These are phyloP conservation scores for Sitophilus oryzae DNA, from an alignment of 1,140 invertebrate species.

Conservation along the genomic window DNA sequence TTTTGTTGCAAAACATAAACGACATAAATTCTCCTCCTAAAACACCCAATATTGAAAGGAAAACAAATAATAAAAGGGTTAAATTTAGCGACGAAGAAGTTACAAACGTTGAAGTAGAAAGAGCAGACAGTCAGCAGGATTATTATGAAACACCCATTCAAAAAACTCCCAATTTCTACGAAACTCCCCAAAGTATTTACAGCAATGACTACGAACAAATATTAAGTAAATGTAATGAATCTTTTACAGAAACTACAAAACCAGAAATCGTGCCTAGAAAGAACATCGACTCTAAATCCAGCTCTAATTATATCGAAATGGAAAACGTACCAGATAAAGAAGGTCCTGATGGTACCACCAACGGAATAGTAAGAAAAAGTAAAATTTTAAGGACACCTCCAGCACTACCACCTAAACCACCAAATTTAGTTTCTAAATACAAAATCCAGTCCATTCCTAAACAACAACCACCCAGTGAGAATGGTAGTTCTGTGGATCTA, in stretches of 20 bases:
- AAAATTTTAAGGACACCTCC: slow-evolving; percentile 59
- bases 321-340: slow-evolving; percentile 34
- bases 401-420: slow-evolving; percentile 63
- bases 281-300: slow-evolving; percentile 14
- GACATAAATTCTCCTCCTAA: slow-evolving; percentile 42
- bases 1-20: slow-evolving; percentile 55
- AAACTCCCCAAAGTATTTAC: slow-evolving; percentile 55
- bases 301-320: slow-evolving; percentile 47
- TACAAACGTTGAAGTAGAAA: slow-evolving; percentile 26
- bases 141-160: slow-evolving; percentile 45
- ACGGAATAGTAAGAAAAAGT: slow-evolving; percentile 45
- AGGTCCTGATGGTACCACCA: slow-evolving; percentile 36
- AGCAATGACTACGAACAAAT: slow-evolving; percentile 59
- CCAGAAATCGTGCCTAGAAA: slow-evolving; percentile 39
- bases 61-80: slow-evolving; percentile 39
- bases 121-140: slow-evolving; percentile 27
- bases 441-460: slow-evolving; percentile 43
- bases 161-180: slow-evolving; percentile 46
- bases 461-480: slow-evolving; percentile 21
- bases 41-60: slow-evolving; percentile 40
- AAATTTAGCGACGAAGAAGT: slow-evolving; percentile 42
- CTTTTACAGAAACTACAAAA: slow-evolving; percentile 42
- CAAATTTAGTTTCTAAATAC: slow-evolving; percentile 57
- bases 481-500: slow-evolving; percentile 42
- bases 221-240: slow-evolving; percentile 48